A percentile compares a stretch with the other conserved stretches of the same genome.
Evolutionary conservation across 1,140 invertebrate species (phyloP).

Genomic region (Drosophila parvula): DNA sequence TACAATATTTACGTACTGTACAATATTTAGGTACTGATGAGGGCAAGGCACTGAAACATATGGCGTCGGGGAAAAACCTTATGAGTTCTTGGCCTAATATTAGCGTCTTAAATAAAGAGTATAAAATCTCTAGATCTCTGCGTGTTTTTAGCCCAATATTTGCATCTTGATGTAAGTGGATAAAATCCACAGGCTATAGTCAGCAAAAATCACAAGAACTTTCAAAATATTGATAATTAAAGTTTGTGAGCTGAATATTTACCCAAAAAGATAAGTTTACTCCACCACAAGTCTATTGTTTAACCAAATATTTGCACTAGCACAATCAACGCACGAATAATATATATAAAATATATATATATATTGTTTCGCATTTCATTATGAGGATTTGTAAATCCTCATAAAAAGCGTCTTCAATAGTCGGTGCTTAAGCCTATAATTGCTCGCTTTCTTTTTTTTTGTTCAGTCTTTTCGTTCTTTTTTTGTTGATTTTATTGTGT

Average conservation of each 20-base stretch:
- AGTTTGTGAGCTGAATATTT: neutral
- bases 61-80: neutral
- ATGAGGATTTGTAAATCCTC: too few relatives aligned
- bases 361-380: neutral
- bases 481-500: conserved; percentile 35
- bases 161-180: too few relatives aligned
- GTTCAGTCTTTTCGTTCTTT: conserved; percentile 19
- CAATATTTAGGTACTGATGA: neutral
- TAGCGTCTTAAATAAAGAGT: too few relatives aligned
- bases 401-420: conserved; percentile 14
- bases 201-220: neutral
- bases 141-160: too few relatives aligned
- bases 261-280: neutral
- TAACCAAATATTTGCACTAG: neutral
- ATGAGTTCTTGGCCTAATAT: neutral
- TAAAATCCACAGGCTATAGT: neutral
- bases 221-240: too few relatives aligned
- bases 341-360: neutral
- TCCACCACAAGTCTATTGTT: neutral
- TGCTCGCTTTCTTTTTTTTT: conserved; percentile 29
- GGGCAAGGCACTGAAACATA: too few relatives aligned
- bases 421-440: conserved; percentile 12
- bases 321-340: neutral
- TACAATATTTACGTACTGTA: neutral
- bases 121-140: too few relatives aligned